Base-by-base conservation (phyloP, 2,113 vertebrate species). In the Nestor notabilis region DNA sequence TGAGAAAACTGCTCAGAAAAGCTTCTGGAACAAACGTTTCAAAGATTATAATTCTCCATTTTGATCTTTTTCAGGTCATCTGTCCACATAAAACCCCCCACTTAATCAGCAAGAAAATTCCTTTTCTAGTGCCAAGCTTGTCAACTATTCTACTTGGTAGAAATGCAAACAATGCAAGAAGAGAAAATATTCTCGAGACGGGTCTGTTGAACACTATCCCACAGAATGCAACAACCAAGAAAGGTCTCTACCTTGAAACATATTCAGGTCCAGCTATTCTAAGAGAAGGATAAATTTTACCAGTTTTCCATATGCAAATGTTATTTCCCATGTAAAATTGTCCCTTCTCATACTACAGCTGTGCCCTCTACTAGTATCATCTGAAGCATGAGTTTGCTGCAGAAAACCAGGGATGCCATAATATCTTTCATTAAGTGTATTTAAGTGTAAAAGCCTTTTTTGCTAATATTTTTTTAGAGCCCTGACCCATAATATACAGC, bases 71-170 rank as follows among this genome's bases (percentile, higher is more conserved):
- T 56, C 93, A 97, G 97, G 23, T 77, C 7, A 58, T 81, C 44
- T 89, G 63, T 83, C 27, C 79, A 68, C 89, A 77, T 72, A 95
- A 94, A 60, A 7, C 0, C 23, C 41, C 24, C 5, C 0, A 1
- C 4, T 31, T 79, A 55, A 91, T 60, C 43, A 91, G 53, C 66
- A 97, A 97, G 93, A 91, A 87, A 93, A 88, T 93, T 77, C 75
- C 92, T 83, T 47, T 69, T 21, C 7, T 56, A 69, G 20, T 72
- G 61, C 82, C 95, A 78, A 91, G n/a, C 11, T 63, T 85, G 37
- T 28, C 96, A 71, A 37, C 47, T 66, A 10, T 44, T 91, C 61
- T 56, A 35, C 58, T 63, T 68, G 72, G 72, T 1, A 71, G 50
- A 31, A 43, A 39, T 28, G 19, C 31, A 85, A 78, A 53, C 33